A percentile compares a stretch with the other conserved stretches of the same genome.
Conservation (phyloP, 2,113 vertebrate genomes). For the Leucosticte australis region DNA sequence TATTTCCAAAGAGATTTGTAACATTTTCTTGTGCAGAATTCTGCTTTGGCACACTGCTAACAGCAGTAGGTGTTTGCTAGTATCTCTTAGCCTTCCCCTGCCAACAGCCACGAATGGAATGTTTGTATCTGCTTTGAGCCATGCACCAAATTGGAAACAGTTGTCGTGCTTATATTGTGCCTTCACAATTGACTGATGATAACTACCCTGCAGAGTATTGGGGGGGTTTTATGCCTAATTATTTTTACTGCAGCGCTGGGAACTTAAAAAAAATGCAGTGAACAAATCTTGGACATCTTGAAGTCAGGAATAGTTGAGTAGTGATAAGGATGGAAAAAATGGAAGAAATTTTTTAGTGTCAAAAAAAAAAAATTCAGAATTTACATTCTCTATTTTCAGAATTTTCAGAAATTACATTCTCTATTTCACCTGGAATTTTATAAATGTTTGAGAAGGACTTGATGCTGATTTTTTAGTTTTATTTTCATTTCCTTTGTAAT, state of each 20-base stretch:
- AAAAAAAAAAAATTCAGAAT: not conserved
- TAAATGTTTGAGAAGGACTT: not conserved
- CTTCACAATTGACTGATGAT: constrained; percentile 20
- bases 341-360: not conserved
- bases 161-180: not conserved
- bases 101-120: not conserved
- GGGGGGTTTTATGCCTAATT: not conserved
- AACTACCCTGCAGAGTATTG: not conserved
- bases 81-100: constrained; percentile 18
- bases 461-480: constrained; percentile 10
- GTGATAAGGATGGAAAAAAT: not conserved
- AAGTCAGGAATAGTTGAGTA: not conserved
- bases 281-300: not conserved
- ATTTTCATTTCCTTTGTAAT: not conserved
- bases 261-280: constrained; percentile 2
- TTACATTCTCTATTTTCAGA: no score
- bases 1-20: not conserved
- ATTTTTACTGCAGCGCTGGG: constrained; percentile 34
- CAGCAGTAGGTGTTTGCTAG: constrained; percentile 17
- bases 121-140: constrained; percentile 43
- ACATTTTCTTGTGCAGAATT: not conserved
- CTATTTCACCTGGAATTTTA: not conserved
- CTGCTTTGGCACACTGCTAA: constrained; percentile 1
- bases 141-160: not conserved
- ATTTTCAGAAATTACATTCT: not conserved